phyloP scores from a whole-genome alignment of 2,888 invertebrate genomes.

The Dryocosmus kuriphilus region DNA sequence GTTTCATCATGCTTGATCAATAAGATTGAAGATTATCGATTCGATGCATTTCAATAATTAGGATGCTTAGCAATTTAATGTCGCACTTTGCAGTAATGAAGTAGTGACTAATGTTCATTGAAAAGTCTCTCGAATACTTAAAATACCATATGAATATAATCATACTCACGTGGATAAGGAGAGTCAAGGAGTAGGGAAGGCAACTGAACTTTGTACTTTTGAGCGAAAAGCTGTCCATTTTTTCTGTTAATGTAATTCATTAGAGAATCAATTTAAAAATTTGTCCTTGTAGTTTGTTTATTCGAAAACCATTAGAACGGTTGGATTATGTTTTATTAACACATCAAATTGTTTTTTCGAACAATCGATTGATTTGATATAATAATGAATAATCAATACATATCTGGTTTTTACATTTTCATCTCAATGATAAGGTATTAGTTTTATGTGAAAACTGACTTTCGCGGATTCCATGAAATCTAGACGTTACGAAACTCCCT shows the following conservation, averaged over 20 bases:
- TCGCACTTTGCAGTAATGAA: neutral
- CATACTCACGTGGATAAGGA: neutral
- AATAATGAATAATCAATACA: neutral
- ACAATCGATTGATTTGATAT: neutral
- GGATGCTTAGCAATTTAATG: neutral
- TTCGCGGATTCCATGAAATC: no score
- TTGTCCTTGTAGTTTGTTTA: neutral
- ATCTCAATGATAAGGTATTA: no score
- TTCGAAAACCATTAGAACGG: neutral
- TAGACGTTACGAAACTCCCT: no score
- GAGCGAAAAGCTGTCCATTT: neutral
- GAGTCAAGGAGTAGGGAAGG: neutral
- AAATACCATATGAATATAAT: neutral
- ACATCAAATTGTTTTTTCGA: neutral
- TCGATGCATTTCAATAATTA: neutral
- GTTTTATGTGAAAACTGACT: no score
- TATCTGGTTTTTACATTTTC: neutral
- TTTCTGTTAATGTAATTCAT: neutral
- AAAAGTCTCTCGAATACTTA: neutral
- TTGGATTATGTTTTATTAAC: neutral
- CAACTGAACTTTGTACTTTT: neutral
- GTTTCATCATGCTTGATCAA: neutral
- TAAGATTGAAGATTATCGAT: neutral
- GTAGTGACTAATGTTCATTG: neutral
- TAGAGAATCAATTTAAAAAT: neutral